Evolutionary conservation across 2,888 invertebrate species (phyloP), one percentile per base, ranked within the genome.

Genomic region (Nomada lathburiana): DNA sequence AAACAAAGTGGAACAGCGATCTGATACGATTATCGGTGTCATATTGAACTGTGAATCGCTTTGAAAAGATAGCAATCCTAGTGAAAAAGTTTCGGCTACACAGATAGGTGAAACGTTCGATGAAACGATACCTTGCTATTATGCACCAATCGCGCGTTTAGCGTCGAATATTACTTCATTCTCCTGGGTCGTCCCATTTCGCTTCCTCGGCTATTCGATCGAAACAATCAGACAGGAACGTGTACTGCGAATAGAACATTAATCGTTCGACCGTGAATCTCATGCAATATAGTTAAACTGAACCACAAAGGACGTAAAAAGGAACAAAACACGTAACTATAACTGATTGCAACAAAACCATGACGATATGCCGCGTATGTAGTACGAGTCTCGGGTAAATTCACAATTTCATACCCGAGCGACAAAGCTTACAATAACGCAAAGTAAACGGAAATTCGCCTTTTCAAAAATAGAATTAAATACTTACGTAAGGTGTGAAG

Each of bases 201-300:
- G 96, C 96, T 94, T 99, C 99, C 94, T 98, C 98, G 93, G 97
- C 97, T 95, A 99, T 97, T 95, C 98, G 96, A 94, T 98, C 98
- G 95, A 99, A 98, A 94, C 99, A 99, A 94, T 98, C 99, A 94
- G 97, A 96, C 92, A 98, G 96, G 95, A 97, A 98, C 92, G 97
- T 96, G 92, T 97, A 98, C 98, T 98, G 95, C 44, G 88, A 90
- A 64, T 18, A 79, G 69, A 74, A 81, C n/a, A 44, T 53, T 29
- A 29, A 62, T 36, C 18, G 23, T 74, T 74, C 52, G 57, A 67
- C 42, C 20, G 53, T 57, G 44, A 69, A 60, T 53, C 10, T 7
- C 53, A 11, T n/a, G 29, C 4, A 26, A 63, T n/a, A 42, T 36
- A 53, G 18, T 18, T 29, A 0, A 44, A 13, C 20, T 53, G 26